phyloP scores from a whole-genome alignment of 1,140 invertebrate species.

The Harpegnathos saltator region DNA sequence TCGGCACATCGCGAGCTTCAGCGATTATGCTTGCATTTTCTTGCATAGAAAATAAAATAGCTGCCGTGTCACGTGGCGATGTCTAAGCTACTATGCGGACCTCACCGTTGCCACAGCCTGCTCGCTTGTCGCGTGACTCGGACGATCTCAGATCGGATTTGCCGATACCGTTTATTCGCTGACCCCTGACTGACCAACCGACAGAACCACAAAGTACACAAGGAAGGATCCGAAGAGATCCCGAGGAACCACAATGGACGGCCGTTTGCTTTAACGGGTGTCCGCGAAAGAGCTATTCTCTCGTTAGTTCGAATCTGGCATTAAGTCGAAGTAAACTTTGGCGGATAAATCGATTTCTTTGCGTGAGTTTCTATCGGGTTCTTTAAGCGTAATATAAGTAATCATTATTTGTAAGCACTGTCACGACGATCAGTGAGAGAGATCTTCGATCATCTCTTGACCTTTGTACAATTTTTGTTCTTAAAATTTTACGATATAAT shows the following conservation, averaged over 20 bases:
- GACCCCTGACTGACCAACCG: slow-evolving; percentile 3
- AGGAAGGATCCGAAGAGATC: slow-evolving; percentile 27
- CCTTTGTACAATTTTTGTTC: too few relatives aligned
- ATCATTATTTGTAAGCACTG: too few relatives aligned
- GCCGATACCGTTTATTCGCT: slow-evolving; percentile 53
- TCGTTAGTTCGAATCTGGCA: neutral
- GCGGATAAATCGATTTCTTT: neutral
- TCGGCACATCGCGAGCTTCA: slow-evolving; percentile 61
- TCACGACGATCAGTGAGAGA: too few relatives aligned
- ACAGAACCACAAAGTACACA: slow-evolving; percentile 28
- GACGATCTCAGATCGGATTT: slow-evolving; percentile 64
- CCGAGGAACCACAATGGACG: slow-evolving; percentile 7
- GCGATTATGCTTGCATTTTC: slow-evolving; percentile 70
- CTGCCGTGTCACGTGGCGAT: slow-evolving; percentile 24
- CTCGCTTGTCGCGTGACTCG: slow-evolving; percentile 64
- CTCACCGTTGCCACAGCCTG: neutral
- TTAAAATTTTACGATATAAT: neutral
- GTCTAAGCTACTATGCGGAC: slow-evolving; percentile 10
- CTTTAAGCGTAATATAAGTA: neutral
- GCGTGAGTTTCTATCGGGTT: neutral
- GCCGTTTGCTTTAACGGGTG: slow-evolving; percentile 22
- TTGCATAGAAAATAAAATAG: slow-evolving; percentile 68
- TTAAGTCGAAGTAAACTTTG: slow-evolving; percentile 21
- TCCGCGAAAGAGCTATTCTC: slow-evolving; percentile 12
- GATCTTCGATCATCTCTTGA: too few relatives aligned